Percentiles rank a stretch among this genome's conserved stretches.
Conservation (phyloP, 2,797 vertebrate species). For the Rhinichthys osculus region DNA sequence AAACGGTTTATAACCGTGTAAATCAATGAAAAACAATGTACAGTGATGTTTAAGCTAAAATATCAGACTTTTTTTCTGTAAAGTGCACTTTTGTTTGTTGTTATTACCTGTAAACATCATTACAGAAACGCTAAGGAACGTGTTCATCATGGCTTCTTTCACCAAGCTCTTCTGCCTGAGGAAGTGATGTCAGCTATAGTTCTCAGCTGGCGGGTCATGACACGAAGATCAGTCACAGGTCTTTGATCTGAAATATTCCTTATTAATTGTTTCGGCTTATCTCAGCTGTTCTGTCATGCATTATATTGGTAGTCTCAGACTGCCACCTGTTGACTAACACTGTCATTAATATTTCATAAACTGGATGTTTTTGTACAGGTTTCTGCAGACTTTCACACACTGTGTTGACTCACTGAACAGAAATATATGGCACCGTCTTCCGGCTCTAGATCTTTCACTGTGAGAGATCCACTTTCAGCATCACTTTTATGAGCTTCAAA, state of each 20-base stretch:
- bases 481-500: slow-evolving; percentile 47
- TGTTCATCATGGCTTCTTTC: background rate
- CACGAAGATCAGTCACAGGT: background rate
- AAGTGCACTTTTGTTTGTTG: background rate
- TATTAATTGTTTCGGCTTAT: slow-evolving; percentile 1
- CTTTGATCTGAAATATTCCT: background rate
- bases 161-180: background rate
- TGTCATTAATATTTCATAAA: background rate
- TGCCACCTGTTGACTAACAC: background rate
- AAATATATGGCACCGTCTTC: slow-evolving; percentile 63
- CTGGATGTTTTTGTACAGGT: slow-evolving; percentile 40
- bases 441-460: slow-evolving; percentile 52
- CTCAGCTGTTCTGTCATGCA: background rate
- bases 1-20: too few species aligned
- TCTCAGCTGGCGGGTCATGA: background rate
- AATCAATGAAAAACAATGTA: too few species aligned
- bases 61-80: too few species aligned
- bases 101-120: background rate
- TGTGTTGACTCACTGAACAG: slow-evolving; percentile 63
- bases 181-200: background rate
- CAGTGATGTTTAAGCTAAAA: background rate
- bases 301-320: background rate
- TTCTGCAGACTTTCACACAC: slow-evolving; percentile 37
- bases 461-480: slow-evolving; percentile 47
- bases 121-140: background rate